A percentile compares a stretch with the other conserved stretches of the same genome.
Evolutionary conservation across 2,888 invertebrate species (phyloP).

Genomic region (Carcina quercana): DNA sequence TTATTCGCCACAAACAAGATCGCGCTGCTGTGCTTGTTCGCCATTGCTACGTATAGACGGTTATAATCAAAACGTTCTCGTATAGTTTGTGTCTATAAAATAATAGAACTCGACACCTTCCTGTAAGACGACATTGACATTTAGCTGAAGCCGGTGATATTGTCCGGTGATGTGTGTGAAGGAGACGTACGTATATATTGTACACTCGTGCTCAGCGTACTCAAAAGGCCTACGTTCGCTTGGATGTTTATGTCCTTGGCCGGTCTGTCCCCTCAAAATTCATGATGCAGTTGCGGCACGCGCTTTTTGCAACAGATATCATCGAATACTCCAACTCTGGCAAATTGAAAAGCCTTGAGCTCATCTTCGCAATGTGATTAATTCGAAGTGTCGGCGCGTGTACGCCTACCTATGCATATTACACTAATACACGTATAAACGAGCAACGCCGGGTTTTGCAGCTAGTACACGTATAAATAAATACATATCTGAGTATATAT

Average conservation of each 20-base stretch:
- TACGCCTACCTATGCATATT: neutral
- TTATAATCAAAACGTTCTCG: no score
- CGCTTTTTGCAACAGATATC: conserved; percentile 21
- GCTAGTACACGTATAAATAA: no score
- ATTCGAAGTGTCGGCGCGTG: neutral
- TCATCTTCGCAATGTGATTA: neutral
- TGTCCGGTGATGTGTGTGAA: conserved; percentile 31
- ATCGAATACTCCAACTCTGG: conserved; percentile 20
- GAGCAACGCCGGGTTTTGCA: neutral
- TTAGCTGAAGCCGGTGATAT: conserved; percentile 30
- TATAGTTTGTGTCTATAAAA: no score
- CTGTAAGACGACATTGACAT: conserved; percentile 65
- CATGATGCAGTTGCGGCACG: conserved; percentile 27
- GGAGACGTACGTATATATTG: conserved; percentile 26
- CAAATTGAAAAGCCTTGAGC: conserved; percentile 15
- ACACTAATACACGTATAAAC: conserved; percentile 1
- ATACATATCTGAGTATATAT: no score
- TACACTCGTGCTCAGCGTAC: conserved; percentile 35
- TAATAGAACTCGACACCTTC: no score
- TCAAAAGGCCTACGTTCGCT: conserved; percentile 37
- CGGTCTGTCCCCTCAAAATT: conserved; percentile 45
- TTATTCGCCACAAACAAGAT: no score
- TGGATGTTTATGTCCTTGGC: conserved; percentile 46
- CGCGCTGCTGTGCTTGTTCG: no score
- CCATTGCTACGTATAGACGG: no score